Conservation (phyloP, 2,113 vertebrate species). For the Euleptes europaea region DNA sequence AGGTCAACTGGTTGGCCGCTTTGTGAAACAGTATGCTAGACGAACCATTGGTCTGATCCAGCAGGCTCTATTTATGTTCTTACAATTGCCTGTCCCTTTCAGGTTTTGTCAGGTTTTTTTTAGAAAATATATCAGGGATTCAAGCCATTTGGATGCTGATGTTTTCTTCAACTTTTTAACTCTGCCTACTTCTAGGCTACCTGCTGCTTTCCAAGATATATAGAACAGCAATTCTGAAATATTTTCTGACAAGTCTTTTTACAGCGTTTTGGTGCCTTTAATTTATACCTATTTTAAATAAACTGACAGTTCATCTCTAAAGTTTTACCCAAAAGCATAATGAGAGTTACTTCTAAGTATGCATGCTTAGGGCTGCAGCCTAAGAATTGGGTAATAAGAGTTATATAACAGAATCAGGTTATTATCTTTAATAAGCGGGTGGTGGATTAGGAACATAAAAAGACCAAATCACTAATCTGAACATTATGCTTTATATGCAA, state of each 20-base stretch:
- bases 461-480: slow-evolving; percentile 18
- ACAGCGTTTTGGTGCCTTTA: background rate
- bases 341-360: background rate
- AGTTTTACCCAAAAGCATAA: background rate
- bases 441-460: slow-evolving; percentile 33
- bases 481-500: slow-evolving; percentile 7
- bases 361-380: background rate
- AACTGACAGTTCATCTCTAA: background rate
- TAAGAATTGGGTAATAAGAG: background rate
- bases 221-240: background rate
- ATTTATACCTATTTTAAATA: background rate
- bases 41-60: too few species aligned
- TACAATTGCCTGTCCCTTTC: background rate
- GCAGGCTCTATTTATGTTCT: too few species aligned
- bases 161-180: background rate
- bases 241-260: background rate
- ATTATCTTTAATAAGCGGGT: slow-evolving; percentile 16
- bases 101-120: background rate
- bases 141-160: background rate
- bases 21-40: too few species aligned
- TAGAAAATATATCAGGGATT: background rate
- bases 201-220: background rate
- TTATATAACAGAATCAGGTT: background rate
- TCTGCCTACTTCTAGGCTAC: background rate
- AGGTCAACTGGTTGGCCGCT: too few species aligned